Evolutionary conservation across 2,888 invertebrate genomes (phyloP).

Genomic region (Gari tellinella): DNA sequence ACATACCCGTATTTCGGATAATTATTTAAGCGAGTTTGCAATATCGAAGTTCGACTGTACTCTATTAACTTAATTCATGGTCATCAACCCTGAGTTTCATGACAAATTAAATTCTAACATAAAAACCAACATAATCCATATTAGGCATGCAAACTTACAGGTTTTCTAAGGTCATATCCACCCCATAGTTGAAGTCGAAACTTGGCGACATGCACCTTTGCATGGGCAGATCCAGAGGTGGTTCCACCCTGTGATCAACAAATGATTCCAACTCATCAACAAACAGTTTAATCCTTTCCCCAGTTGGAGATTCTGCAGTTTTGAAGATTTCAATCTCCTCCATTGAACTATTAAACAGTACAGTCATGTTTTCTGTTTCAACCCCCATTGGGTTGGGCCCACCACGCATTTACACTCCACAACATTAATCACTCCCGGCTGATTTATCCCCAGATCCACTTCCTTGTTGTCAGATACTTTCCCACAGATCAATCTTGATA

Average conservation of each 20-base stretch:
- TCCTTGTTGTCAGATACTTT: too few species aligned
- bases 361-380: slow-evolving; percentile 37
- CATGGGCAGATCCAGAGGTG: slow-evolving; percentile 33
- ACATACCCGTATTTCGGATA: too few species aligned
- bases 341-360: slow-evolving; percentile 57
- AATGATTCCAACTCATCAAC: slow-evolving; percentile 54
- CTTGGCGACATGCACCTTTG: slow-evolving; percentile 32
- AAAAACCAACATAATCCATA: too few species aligned
- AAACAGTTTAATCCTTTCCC: slow-evolving; percentile 61
- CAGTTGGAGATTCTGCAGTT: slow-evolving; percentile 56
- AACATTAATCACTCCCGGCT: too few species aligned
- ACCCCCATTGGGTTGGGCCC: slow-evolving; percentile 48
- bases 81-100: too few species aligned
- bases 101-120: too few species aligned
- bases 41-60: too few species aligned
- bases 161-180: slow-evolving; percentile 11
- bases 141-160: slow-evolving; percentile 20
- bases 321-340: slow-evolving; percentile 70
- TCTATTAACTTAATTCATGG: too few species aligned
- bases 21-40: too few species aligned
- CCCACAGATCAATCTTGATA: too few species aligned
- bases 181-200: neutral
- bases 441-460: too few species aligned
- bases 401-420: too few species aligned
- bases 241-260: slow-evolving; percentile 22